Base-by-base conservation (phyloP, 1,140 invertebrate species). In the Bombyx mori region DNA sequence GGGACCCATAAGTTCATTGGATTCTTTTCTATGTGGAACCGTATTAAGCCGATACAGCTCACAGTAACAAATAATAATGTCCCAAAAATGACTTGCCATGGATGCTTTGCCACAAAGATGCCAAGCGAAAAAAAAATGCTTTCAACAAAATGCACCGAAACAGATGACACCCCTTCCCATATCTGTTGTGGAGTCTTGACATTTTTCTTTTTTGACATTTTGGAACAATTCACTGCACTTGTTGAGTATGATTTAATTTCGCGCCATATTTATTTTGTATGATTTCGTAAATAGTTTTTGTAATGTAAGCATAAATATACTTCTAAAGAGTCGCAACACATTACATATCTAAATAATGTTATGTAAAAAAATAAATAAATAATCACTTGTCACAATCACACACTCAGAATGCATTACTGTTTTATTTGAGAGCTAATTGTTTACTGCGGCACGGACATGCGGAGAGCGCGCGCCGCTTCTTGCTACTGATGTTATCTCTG, bases 1-100 rank as follows among this genome's bases (percentile, higher is more conserved):
- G 90, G 90, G 7, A 94, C 91, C 93, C 93, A 95, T 57, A 95
- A 77, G 73, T 92, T 93, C 59, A 94, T 79, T 1, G 93, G 93
- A 77, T 93, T 91, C 66, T 89, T 90, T 79, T 91, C 90, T 69
- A 91, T 88, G 60, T 89, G 86, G 80, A 92, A 92, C 60, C 78
- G 81, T 8, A 92, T 68, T 26, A 92, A 77, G 44, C 92, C 92
- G 58, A 90, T 68, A 58, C 81, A 77, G 65, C 89, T 89, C 5
- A 90, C 18, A 1, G 84, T 57, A 5, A 91, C 88, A 56, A 91
- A 74, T 3, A 76, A 57, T 69, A 90, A 85, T 70, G 90, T 89
- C 60, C 88, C 44, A 49, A 74, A 18, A 8, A 92, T 91, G 56
- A 89, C 90, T 42, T 70, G 73, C 78, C 86, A 89, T 61, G 92